These are phyloP conservation scores for Gavia stellata DNA, from an alignment of 2,113 vertebrate genomes.

Conservation along the genomic window DNA sequence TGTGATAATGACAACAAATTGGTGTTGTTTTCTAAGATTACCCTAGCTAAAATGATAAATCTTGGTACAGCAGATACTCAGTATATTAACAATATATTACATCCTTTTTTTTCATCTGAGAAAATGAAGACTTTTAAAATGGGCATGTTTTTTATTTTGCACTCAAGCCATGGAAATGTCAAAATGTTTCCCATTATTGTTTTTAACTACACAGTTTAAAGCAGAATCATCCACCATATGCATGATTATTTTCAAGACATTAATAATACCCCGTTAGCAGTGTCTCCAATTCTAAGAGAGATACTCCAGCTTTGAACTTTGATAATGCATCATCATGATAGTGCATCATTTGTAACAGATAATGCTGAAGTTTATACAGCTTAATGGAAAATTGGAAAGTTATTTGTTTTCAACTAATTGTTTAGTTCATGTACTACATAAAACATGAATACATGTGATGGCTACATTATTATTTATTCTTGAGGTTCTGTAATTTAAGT, in stretches of 20 bases:
- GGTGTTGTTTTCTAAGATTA: neutral
- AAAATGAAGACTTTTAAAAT: neutral
- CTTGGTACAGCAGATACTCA: neutral
- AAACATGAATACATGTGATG: neutral
- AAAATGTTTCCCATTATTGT: neutral
- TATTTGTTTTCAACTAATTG: constrained; percentile 9
- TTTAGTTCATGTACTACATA: neutral
- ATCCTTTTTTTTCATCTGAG: neutral
- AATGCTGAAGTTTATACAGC: neutral
- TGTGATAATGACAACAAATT: neutral
- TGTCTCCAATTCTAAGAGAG: neutral
- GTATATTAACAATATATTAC: neutral
- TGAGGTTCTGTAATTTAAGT: neutral
- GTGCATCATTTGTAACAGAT: neutral
- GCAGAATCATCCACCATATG: neutral
- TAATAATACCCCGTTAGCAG: neutral
- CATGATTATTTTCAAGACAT: neutral
- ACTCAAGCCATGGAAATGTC: neutral
- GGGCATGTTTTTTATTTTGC: neutral
- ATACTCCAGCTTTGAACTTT: neutral
- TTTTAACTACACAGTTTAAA: neutral
- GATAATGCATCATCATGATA: neutral
- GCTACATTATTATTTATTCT: neutral
- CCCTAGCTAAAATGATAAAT: neutral
- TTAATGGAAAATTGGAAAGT: neutral